phyloP scores from a whole-genome alignment of 2,888 invertebrate genomes.

The Apomyelois bistriatella region DNA sequence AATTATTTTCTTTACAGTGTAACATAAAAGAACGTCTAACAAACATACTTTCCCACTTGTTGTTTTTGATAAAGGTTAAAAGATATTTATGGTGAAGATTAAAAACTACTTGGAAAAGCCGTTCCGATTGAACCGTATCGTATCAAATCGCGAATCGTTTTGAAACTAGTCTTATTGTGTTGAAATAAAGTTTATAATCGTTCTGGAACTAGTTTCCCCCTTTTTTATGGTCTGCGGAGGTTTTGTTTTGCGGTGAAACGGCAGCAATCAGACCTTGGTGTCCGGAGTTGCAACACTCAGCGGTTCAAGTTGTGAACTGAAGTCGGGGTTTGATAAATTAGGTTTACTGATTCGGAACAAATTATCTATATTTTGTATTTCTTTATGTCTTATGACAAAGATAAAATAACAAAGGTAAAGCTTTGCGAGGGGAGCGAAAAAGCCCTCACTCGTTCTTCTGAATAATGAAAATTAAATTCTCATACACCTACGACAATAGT shows the following conservation, averaged over 20 bases:
- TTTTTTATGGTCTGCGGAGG: constrained; percentile 48
- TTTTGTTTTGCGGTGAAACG: constrained; percentile 72
- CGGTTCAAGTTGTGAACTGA: constrained; percentile 34
- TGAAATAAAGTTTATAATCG: constrained; percentile 9
- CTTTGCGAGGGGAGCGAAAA: too few species aligned
- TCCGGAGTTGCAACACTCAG: constrained; percentile 64
- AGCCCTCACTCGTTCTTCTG: too few species aligned
- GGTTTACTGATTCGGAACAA: not conserved
- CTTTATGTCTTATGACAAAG: too few species aligned
- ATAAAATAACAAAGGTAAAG: too few species aligned
- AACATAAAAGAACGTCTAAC: not conserved
- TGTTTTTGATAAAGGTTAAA: constrained; percentile 1
- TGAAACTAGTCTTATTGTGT: not conserved
- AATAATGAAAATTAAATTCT: too few species aligned
- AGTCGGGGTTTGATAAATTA: not conserved
- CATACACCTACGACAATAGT: too few species aligned
- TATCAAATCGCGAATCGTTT: not conserved
- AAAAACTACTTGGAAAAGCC: constrained; percentile 7
- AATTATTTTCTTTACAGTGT: not conserved
- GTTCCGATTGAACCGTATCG: constrained; percentile 4
- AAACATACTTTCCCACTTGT: not conserved
- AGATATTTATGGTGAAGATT: not conserved
- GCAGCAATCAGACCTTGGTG: constrained; percentile 74
- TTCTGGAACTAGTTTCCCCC: constrained; percentile 31
- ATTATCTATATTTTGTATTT: too few species aligned